Conservation (phyloP, 2,113 vertebrate genomes). For the Pelmatolapia mariae region DNA sequence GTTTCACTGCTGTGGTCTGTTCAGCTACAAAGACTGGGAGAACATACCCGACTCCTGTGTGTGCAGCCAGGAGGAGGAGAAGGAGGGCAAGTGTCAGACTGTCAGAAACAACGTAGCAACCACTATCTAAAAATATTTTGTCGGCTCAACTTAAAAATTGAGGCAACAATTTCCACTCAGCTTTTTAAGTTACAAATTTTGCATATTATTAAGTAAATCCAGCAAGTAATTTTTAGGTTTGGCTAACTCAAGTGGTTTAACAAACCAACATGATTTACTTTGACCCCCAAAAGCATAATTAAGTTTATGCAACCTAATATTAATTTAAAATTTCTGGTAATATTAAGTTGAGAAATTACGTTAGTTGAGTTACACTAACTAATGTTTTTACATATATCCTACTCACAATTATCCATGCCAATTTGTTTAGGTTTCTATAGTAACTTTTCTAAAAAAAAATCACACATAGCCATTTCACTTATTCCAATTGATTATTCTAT, state of each 20-base stretch:
- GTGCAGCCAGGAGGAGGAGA: not conserved
- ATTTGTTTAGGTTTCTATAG: not conserved
- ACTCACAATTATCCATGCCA: not conserved
- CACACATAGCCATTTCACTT: not conserved
- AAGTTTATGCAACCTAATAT: not conserved
- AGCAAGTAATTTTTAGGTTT: not conserved
- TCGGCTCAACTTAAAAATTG: not conserved
- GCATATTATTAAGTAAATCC: not conserved
- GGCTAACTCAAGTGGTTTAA: not conserved
- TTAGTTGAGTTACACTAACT: not conserved
- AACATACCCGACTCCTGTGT: slow-evolving; percentile 23
- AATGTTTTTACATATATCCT: not conserved
- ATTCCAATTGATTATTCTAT: not conserved
- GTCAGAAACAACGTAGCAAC: not conserved
- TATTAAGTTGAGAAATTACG: not conserved
- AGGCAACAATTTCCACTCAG: not conserved
- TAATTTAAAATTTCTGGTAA: not conserved
- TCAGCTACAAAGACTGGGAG: slow-evolving; percentile 38
- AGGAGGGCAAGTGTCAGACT: not conserved
- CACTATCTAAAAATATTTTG: not conserved
- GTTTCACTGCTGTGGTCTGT: slow-evolving; percentile 53
- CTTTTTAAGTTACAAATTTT: not conserved
- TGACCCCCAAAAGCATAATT: not conserved
- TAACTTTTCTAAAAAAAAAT: not conserved
- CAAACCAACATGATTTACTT: not conserved